A percentile compares a stretch with the other conserved stretches of the same genome.
Conservation (phyloP, 2,797 vertebrate species). For the Microctenopoma steveboyesi region DNA sequence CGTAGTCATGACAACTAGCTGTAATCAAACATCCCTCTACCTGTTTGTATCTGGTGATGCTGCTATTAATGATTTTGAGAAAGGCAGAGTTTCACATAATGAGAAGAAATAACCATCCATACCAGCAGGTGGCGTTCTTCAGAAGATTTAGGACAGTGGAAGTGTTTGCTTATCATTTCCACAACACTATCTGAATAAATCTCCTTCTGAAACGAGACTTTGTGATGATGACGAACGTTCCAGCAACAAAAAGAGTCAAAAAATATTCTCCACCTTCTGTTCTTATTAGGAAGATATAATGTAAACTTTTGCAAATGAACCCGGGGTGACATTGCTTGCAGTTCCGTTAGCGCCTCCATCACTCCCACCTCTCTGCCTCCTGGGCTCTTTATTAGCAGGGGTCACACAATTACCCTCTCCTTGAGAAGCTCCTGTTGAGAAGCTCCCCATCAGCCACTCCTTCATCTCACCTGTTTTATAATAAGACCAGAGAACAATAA, state of each 20-base stretch:
- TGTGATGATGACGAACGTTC: not conserved
- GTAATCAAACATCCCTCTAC: too few species aligned
- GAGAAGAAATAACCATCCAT: too few species aligned
- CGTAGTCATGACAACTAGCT: too few species aligned
- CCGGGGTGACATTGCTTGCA: slow-evolving; percentile 40
- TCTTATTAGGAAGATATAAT: slow-evolving; percentile 16
- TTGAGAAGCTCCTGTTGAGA: slow-evolving; percentile 29
- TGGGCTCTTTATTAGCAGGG: slow-evolving; percentile 36
- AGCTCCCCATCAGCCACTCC: slow-evolving; percentile 24
- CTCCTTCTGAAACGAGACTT: too few species aligned
- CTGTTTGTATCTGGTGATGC: too few species aligned
- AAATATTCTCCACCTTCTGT: slow-evolving; percentile 11
- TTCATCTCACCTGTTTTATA: slow-evolving; percentile 27
- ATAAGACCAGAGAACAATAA: slow-evolving; percentile 13
- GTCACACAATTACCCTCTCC: slow-evolving; percentile 56
- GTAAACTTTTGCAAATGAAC: slow-evolving; percentile 24
- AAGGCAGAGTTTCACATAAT: too few species aligned
- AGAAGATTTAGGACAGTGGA: too few species aligned
- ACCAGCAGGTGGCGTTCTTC: too few species aligned
- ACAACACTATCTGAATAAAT: too few species aligned
- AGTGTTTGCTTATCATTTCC: too few species aligned
- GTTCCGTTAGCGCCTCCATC: slow-evolving; percentile 32
- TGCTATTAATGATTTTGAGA: too few species aligned
- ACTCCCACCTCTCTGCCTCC: slow-evolving; percentile 29
- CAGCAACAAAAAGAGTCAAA: not conserved